These are phyloP conservation scores for Helicoverpa armigera DNA, from an alignment of 1,140 invertebrate species.

Conservation along the genomic window DNA sequence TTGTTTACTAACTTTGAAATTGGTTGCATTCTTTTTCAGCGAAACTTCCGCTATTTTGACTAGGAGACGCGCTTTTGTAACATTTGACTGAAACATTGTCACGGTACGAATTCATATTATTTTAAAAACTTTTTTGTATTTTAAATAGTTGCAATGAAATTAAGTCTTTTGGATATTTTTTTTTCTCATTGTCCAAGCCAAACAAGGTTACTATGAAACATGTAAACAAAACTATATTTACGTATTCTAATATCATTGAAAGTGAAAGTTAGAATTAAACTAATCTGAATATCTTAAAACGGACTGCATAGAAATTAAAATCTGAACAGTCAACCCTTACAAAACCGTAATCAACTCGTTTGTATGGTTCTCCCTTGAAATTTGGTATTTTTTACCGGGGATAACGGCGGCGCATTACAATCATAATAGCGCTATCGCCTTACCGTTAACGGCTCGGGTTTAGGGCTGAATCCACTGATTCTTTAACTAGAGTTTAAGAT, in stretches of 20 bases:
- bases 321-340: conserved; percentile 55
- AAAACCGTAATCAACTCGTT: conserved; percentile 66
- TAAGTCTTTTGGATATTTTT: too few relatives aligned
- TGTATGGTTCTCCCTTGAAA: conserved; percentile 66
- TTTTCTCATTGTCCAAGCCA: neutral
- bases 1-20: conserved; percentile 70
- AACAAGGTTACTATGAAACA: too few relatives aligned
- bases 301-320: conserved; percentile 46
- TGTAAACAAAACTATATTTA: too few relatives aligned
- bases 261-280: neutral
- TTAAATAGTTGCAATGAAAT: neutral
- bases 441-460: conserved; percentile 80
- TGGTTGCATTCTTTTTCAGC: conserved; percentile 55
- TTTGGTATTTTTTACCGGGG: conserved; percentile 67
- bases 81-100: neutral
- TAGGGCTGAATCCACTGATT: conserved; percentile 58
- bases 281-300: conserved; percentile 13
- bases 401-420: conserved; percentile 82
- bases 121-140: neutral
- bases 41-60: conserved; percentile 45
- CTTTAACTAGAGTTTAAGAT: conserved; percentile 19
- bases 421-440: conserved; percentile 81
- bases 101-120: too few relatives aligned
- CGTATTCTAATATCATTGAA: neutral
- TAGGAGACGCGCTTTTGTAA: neutral